Evolutionary conservation across 2,797 vertebrate species (phyloP).

Genomic region (Loris lydekkerianus): DNA sequence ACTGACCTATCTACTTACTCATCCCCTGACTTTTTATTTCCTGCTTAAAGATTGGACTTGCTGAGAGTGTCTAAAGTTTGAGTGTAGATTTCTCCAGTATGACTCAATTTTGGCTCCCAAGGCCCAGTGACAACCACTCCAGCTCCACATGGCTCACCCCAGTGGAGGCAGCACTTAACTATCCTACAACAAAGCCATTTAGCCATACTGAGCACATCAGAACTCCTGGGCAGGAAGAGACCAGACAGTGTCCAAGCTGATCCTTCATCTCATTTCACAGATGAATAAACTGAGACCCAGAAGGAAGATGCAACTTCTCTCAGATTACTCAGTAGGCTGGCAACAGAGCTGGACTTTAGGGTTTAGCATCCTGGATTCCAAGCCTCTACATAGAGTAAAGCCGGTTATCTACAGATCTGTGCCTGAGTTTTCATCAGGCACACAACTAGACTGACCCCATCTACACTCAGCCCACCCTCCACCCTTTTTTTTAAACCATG

Average conservation of each 20-base stretch:
- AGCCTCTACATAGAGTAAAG: not conserved
- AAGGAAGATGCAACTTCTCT: not conserved
- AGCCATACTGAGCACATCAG: not conserved
- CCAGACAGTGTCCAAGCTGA: not conserved
- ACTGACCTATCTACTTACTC: not conserved
- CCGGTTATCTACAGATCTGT: not conserved
- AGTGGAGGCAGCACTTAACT: not conserved
- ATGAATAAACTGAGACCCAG: not conserved
- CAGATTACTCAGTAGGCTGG: not conserved
- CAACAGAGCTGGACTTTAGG: not conserved
- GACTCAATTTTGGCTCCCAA: not conserved
- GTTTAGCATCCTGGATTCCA: not conserved
- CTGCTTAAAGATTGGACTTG: not conserved
- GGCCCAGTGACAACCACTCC: not conserved
- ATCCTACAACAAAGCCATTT: not conserved
- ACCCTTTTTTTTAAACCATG: slow-evolving; percentile 7
- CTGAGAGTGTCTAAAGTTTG: not conserved
- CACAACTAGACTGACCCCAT: not conserved
- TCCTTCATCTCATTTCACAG: not conserved
- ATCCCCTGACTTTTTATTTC: not conserved
- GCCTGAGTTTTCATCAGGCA: not conserved
- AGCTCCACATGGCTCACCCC: not conserved
- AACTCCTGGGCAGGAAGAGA: not conserved
- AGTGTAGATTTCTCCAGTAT: slow-evolving; percentile 21
- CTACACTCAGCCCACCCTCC: not conserved